phyloP scores from a whole-genome alignment of 2,113 vertebrate genomes.

The Caranx ignobilis region DNA sequence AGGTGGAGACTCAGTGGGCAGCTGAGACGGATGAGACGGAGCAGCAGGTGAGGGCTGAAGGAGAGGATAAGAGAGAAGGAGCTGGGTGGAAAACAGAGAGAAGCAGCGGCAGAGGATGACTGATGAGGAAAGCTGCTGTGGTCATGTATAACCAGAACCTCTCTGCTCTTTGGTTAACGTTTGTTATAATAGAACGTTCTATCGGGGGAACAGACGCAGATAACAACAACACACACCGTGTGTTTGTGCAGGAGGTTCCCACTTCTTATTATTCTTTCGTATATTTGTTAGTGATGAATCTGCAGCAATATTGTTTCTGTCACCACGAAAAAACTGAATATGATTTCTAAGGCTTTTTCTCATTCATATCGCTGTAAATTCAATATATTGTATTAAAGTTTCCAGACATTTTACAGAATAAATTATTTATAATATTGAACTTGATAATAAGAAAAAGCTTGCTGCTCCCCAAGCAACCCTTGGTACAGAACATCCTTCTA shows the following conservation, averaged over 20 bases:
- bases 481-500: too few species aligned
- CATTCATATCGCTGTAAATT: too few species aligned
- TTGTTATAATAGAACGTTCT: background rate
- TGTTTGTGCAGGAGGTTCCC: background rate
- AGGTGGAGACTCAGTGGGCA: conserved; percentile 6
- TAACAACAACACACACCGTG: background rate
- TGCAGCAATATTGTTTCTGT: too few species aligned
- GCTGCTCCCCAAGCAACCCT: too few species aligned
- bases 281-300: too few species aligned
- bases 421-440: too few species aligned
- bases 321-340: too few species aligned
- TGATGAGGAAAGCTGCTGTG: conserved; percentile 1
- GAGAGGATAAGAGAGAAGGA: conserved; percentile 8
- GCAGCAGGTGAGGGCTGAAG: conserved; percentile 11
- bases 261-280: background rate
- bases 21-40: conserved; percentile 19
- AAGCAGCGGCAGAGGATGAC: background rate
- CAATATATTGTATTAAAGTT: too few species aligned
- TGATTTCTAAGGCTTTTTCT: too few species aligned
- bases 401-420: too few species aligned
- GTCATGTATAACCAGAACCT: conserved; percentile 7
- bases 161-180: background rate
- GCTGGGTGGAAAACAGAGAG: background rate
- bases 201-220: background rate
- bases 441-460: too few species aligned